Evolutionary conservation across 1,140 invertebrate genomes (phyloP), one percentile per base, ranked within the genome.

Genomic region (Panagrolaimus sp.): DNA sequence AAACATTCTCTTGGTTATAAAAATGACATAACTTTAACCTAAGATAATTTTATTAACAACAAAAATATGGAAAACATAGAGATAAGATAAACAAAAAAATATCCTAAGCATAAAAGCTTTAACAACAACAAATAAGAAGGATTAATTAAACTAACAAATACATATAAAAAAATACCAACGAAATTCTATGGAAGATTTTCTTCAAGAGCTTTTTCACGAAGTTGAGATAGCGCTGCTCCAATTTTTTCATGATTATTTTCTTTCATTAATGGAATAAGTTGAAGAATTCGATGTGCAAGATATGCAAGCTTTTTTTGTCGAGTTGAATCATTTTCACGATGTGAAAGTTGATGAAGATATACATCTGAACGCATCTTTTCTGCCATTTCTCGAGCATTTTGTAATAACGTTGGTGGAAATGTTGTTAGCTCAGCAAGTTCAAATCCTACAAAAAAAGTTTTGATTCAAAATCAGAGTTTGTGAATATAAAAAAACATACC

Each of bases 401-500:
- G 31, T 13, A 70, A 14, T 16, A 70, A 27, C 9, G 23, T 14
- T 31, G 68, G 23, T 5, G 73, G 73, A 20, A 74, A 66, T 5
- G 51, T 78, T 8, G 74, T 72, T 46, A 74, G 38, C 51, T 73
- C 68, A 44, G 73, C 73, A 62, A 74, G 51, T 61, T 74, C 73
- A 16, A 74, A 68, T 1, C 72, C 72, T 71, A n/a, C n/a, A 66
- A 74, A 63, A 23, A 63, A 68, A 72, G 72, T n/a, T 9, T 73
- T 38, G 14, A 1, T 13, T 38, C 38, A 1, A 68, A 5, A 3
- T 4, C 9, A 16, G 5, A 69, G 72, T 11, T n/a, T n/a, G n/a
- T n/a, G n/a, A 70, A 61, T 38, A 11, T 16, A n/a, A n/a, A n/a
- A n/a, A 43, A 16, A 65, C 46, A 27, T 69, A 75, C 74, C 74